Base-by-base conservation (phyloP, 2,113 vertebrate genomes). In the Python bivittatus region DNA sequence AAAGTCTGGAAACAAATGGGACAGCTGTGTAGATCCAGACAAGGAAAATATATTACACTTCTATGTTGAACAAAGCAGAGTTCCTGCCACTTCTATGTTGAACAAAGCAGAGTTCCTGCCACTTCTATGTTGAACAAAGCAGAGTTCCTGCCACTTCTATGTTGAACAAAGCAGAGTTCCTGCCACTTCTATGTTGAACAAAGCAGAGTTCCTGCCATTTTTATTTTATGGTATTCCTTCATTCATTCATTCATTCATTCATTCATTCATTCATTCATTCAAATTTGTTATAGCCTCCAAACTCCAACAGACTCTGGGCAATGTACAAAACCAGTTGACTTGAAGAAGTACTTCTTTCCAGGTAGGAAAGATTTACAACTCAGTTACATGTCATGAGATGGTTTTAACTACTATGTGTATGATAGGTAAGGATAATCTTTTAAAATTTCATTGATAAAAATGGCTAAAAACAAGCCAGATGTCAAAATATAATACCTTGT, bases 31-130 rank as follows among this genome's bases (percentile, higher is more conserved):
- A 68, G 64, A 68, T n/a, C 4, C 6, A 48, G 48, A 68, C 64
- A 13, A 33, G 4, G 4, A 68, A 91, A 93, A 57, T 22, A 88
- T 57, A 96, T 90, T 57, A 93, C 23, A 91, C n/a, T 91, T 57
- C 86, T 33, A 13, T 33, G 38, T 53, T 86, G 29, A 84, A 48
- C 53, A 68, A 94, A 92, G 33, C 64, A 89, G 53, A 92, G 91
- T 56, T 48, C n/a, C 92, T 38, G 93, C 91, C 44, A 93, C 93
- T 84, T 88, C 27, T 93, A 95, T 91, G n/a, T n/a, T n/a, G n/a
- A n/a, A n/a, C n/a, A n/a, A n/a, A n/a, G n/a, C n/a, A n/a, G n/a
- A 92, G 91, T 56, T 48, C n/a, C 92, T 38, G 93, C 91, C 44
- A 93, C 93, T 84, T 88, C 27, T 93, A 95, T 91, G 38, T 53